Evolutionary conservation across 2,113 vertebrate genomes (phyloP).

Genomic region (Empidonax traillii): DNA sequence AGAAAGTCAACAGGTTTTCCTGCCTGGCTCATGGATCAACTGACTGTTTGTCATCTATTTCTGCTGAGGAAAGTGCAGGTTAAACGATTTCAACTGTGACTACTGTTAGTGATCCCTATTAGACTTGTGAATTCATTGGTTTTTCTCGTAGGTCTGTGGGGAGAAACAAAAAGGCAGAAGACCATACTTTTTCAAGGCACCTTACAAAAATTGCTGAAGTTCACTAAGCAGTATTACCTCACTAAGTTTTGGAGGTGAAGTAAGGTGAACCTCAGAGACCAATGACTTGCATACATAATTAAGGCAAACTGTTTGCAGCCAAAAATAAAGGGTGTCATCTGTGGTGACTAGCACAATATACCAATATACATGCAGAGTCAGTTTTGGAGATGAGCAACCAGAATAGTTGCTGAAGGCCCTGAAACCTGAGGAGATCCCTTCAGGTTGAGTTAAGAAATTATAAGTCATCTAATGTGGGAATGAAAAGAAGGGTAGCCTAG

Average conservation of each 20-base stretch:
- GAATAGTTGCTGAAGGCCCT: conserved; percentile 26
- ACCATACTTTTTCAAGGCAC: background rate
- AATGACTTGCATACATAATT: background rate
- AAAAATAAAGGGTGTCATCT: conserved; percentile 47
- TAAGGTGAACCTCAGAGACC: conserved; percentile 57
- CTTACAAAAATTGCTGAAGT: background rate
- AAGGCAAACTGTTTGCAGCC: conserved; percentile 20
- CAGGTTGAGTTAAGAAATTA: conserved; percentile 54
- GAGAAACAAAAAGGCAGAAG: background rate
- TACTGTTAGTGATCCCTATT: background rate
- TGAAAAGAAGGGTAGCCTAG: conserved; percentile 7
- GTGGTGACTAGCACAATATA: conserved; percentile 54
- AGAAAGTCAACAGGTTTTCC: background rate
- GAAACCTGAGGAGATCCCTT: conserved; percentile 7
- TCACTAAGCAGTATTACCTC: background rate
- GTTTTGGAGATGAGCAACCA: conserved; percentile 41
- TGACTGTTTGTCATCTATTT: background rate
- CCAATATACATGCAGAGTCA: conserved; percentile 54
- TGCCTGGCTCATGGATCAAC: background rate
- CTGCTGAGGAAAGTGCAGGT: background rate
- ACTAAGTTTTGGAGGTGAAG: conserved; percentile 5
- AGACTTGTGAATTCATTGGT: background rate
- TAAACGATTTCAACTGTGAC: background rate
- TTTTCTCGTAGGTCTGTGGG: background rate
- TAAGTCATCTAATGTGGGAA: conserved; percentile 62